A percentile compares a stretch with the other conserved stretches of the same genome.
Evolutionary conservation across 1,140 invertebrate genomes (phyloP).

Genomic region (Luehdorfia chinensis): DNA sequence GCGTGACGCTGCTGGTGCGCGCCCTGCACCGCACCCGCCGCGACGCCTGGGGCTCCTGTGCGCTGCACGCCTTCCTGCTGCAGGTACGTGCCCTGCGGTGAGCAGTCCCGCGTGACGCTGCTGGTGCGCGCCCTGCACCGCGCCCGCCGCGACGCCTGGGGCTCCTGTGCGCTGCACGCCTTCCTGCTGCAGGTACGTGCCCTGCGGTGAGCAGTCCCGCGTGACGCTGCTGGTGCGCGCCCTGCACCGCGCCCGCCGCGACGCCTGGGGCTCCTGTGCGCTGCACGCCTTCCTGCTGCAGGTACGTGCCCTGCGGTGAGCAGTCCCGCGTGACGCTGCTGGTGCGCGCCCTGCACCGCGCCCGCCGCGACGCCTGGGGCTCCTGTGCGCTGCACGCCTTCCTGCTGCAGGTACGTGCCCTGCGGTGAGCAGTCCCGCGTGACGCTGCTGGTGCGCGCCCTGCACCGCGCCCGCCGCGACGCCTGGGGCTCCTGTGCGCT

Average conservation of each 20-base stretch:
- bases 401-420: slow-evolving; percentile 64
- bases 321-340: slow-evolving; percentile 32
- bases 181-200: slow-evolving; percentile 67
- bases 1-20: slow-evolving; percentile 45
- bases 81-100: slow-evolving; percentile 53
- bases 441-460: slow-evolving; percentile 46
- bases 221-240: slow-evolving; percentile 48
- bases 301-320: slow-evolving; percentile 36
- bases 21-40: slow-evolving; percentile 52
- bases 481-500: slow-evolving; percentile 57
- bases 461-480: slow-evolving; percentile 58
- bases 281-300: slow-evolving; percentile 65
- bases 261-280: slow-evolving; percentile 57
- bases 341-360: slow-evolving; percentile 59
- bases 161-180: slow-evolving; percentile 52
- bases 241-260: slow-evolving; percentile 53
- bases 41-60: slow-evolving; percentile 58
- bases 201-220: slow-evolving; percentile 11
- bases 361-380: slow-evolving; percentile 53
- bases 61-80: slow-evolving; percentile 58
- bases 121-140: slow-evolving; percentile 60
- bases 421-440: slow-evolving; percentile 16
- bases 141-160: slow-evolving; percentile 53
- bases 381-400: slow-evolving; percentile 59
- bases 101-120: slow-evolving; percentile 27